Evolutionary conservation across 2,797 vertebrate genomes (phyloP).

Genomic region (Trichosurus vulpecula): DNA sequence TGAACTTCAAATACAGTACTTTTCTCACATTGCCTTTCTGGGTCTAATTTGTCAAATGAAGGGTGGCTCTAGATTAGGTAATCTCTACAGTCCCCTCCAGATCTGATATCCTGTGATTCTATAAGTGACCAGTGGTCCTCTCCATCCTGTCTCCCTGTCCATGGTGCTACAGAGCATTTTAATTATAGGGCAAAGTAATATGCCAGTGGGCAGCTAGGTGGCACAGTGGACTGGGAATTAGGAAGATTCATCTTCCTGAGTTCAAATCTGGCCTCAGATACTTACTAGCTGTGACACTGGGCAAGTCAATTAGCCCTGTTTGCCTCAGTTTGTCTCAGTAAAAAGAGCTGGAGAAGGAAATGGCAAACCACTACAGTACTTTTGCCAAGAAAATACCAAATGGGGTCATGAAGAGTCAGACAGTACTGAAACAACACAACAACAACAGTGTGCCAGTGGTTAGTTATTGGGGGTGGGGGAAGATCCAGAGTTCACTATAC

Average conservation of each 20-base stretch:
- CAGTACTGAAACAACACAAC: neutral
- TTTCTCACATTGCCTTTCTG: neutral
- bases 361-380: neutral
- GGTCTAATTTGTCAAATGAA: neutral
- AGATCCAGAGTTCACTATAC: neutral
- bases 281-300: neutral
- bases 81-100: neutral
- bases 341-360: neutral
- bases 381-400: neutral
- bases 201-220: neutral
- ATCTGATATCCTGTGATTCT: neutral
- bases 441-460: neutral
- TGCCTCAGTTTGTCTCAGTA: neutral
- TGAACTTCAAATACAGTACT: neutral
- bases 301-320: neutral
- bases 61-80: neutral
- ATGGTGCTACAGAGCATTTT: neutral
- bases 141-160: neutral
- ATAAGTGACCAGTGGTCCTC: neutral
- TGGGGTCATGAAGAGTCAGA: neutral
- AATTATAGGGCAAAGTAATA: neutral
- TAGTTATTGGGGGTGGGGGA: neutral
- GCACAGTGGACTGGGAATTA: neutral
- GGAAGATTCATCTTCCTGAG: neutral
- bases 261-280: neutral